Base-by-base conservation (phyloP, 2,113 vertebrate genomes). In the Mustela lutreola region DNA sequence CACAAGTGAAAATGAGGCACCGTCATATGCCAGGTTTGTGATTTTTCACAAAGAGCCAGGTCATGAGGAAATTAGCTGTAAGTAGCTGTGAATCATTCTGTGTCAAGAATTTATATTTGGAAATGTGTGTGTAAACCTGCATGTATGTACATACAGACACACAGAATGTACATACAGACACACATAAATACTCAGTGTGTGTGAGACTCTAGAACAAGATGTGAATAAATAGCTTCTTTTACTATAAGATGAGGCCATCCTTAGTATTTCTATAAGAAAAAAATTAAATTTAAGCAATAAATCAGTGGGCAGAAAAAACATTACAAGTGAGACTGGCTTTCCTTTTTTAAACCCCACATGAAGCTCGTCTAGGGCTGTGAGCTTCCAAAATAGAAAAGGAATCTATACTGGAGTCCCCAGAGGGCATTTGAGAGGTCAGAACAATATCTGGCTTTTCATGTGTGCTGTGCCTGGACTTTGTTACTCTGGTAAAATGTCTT, bases 1-100 rank as follows among this genome's bases (percentile, higher is more conserved):
- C 80, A 97, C 10, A 75, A 60, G 56, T 88, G 65, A 96, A 98
- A 96, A 94, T 95, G 65, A 78, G n/a, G 94, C 21, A 89, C 9
- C n/a, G 26, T 91, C 8, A 62, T 81, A 36, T 96, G 19, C 85
- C 24, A 78, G 88, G 50, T 98, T 91, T 96, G 53, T 94, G 33
- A n/a, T 96, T 97, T 97, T 93, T 63, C 26, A 73, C 7, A n/a
- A 42, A 89, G 31, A 97, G 7, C 16, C 1, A 36, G 26, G 53
- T 96, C n/a, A 95, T 60, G 76, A 45, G 7, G 12, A 95, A 22
- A 96, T 63, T 19, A 81, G 19, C 82, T 90, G 24, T 95, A 86
- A 91, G 95, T 67, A 95, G 22, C n/a, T 50, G 16, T 26, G 82
- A 94, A 26, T 56, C 19, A 94, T 95, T 71, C 50, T 83, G 16